Percentiles rank a stretch among this genome's conserved stretches.
Evolutionary conservation across 2,113 vertebrate genomes (phyloP).

Genomic region (Cheirogaleus medius): DNA sequence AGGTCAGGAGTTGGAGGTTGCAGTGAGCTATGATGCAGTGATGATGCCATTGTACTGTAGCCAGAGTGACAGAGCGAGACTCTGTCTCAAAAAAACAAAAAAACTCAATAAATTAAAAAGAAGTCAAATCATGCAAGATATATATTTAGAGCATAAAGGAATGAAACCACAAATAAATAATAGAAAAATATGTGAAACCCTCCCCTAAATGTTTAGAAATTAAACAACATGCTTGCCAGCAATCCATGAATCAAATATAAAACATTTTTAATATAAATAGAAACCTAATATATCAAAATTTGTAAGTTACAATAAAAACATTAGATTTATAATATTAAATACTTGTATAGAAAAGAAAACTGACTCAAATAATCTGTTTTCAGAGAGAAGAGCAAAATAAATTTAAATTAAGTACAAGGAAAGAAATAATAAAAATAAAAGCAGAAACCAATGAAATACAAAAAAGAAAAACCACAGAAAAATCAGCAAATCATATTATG

Average conservation of each 20-base stretch:
- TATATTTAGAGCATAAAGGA: not conserved
- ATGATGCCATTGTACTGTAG: too few species aligned
- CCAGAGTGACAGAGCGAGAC: too few species aligned
- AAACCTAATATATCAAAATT: not conserved
- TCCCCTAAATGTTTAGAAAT: not conserved
- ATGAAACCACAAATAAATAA: not conserved
- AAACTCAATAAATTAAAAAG: not conserved
- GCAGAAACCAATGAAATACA: not conserved
- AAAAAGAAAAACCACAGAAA: not conserved
- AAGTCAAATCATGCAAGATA: not conserved
- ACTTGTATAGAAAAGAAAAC: not conserved
- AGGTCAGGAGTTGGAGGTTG: too few species aligned
- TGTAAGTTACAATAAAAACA: not conserved
- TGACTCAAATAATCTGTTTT: not conserved
- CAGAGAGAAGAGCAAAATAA: not conserved
- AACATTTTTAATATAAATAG: not conserved
- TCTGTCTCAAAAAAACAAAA: too few species aligned
- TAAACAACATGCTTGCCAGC: not conserved
- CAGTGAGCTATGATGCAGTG: too few species aligned
- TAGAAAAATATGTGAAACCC: not conserved
- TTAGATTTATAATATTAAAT: not conserved
- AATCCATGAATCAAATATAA: not conserved
- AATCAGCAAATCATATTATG: not conserved
- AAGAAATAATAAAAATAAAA: not conserved
- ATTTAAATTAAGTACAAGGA: not conserved